Evolutionary conservation across 2,797 vertebrate species (phyloP), one percentile per base, ranked within the genome.

Genomic region (Bryconaethiops microstoma): DNA sequence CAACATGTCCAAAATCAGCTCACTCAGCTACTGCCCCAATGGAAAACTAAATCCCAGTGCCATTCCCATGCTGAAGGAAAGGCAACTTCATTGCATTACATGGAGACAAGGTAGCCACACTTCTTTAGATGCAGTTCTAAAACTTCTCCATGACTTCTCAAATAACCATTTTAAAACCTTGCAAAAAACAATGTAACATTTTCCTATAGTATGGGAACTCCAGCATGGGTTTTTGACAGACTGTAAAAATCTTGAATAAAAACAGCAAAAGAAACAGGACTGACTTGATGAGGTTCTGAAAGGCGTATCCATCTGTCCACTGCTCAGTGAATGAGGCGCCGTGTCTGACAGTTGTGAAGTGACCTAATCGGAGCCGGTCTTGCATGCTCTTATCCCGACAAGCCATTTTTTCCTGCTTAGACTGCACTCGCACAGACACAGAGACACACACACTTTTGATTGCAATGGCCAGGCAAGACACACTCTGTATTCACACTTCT

Each of bases 301-400:
- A 96, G 87, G 95, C 95, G 68, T 95, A 96, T 67, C 95, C 95
- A 86, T 96, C 95, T 54, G 95, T 96, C 95, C 95, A 96, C 81
- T 96, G 95, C 86, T 96, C 95, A 0, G 95, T 96, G 85, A 96
- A 96, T 45, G 95, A 96, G 0, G 95, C 95, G 4, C 95, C 95
- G 0, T 96, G 95, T 74, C 95, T 89, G 82, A 96, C 95, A 0
- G 95, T 96, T 35, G 95, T 95, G 88, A 96, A 96, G 84, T 96
- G 95, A 14, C 95, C 95, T 81, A 96, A 86, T 54, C 95, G 90
- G 84, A 96, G 86, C 5, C 95, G 92, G 85, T 96, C 95, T 85
- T 96, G 95, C 95, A 96, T 96, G 88, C 95, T 96, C 87, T 96
- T 96, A 86, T 96, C 95, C 85, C 95, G 90, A 86, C 95, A 96